Percentiles rank a stretch among this genome's conserved stretches.
Evolutionary conservation across 2,797 vertebrate species (phyloP).

Genomic region (Limosa lapponica): DNA sequence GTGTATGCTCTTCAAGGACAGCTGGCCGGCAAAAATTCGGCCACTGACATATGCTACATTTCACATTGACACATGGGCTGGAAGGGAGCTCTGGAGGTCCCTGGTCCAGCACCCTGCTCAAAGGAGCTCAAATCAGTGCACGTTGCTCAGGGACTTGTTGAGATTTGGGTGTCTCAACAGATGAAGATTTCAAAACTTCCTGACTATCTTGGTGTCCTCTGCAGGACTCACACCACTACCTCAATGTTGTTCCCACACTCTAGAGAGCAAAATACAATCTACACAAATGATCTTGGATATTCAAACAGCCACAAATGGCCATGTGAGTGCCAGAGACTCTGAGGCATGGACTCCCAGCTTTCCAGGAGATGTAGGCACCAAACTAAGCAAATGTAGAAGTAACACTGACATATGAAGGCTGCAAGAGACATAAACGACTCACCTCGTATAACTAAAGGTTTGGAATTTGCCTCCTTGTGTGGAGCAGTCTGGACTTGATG

Average conservation of each 20-base stretch:
- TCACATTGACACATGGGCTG: neutral
- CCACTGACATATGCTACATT: neutral
- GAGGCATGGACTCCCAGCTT: neutral
- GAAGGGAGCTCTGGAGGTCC: neutral
- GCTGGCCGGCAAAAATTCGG: neutral
- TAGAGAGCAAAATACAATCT: neutral
- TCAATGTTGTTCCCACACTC: neutral
- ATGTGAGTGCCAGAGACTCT: fast-evolving
- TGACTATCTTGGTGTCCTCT: neutral
- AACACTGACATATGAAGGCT: neutral
- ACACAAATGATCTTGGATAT: neutral
- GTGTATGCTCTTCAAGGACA: neutral
- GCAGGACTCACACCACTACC: neutral
- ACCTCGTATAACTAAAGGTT: neutral
- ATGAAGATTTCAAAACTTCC: neutral
- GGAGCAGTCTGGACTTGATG: neutral
- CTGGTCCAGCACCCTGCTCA: neutral
- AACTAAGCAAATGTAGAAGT: neutral
- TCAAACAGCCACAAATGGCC: neutral
- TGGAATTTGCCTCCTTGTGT: neutral
- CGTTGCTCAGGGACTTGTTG: neutral
- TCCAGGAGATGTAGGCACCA: neutral
- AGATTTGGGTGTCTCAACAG: neutral
- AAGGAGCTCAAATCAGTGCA: neutral
- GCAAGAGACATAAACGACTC: neutral